phyloP scores from a whole-genome alignment of 2,113 vertebrate genomes.

The Paracanthobrama guichenoti region DNA sequence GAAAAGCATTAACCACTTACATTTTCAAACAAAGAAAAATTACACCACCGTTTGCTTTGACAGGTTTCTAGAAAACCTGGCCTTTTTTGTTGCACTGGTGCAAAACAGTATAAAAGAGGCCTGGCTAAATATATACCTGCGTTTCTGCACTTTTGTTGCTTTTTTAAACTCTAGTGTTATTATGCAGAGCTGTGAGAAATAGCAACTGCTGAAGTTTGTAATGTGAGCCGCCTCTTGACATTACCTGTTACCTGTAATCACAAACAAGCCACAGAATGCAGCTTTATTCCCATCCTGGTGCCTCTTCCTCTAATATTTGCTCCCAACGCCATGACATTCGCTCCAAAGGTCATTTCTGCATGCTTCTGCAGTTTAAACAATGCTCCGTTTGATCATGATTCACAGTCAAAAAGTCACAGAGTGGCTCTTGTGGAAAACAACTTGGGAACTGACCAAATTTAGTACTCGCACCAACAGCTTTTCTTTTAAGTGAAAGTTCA shows the following conservation, averaged over 20 bases:
- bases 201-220: slow-evolving; percentile 34
- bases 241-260: slow-evolving; percentile 47
- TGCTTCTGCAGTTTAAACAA: slow-evolving; percentile 47
- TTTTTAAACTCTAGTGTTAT: not conserved
- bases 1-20: slow-evolving; percentile 37
- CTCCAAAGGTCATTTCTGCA: slow-evolving; percentile 53
- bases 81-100: not conserved
- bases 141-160: not conserved
- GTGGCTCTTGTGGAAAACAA: not conserved
- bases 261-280: slow-evolving; percentile 33
- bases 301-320: slow-evolving; percentile 15
- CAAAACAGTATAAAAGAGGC: not conserved
- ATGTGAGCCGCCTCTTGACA: slow-evolving; percentile 33
- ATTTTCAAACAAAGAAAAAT: slow-evolving; percentile 47
- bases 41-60: slow-evolving; percentile 29
- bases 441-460: not conserved
- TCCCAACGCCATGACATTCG: slow-evolving; percentile 37
- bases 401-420: slow-evolving; percentile 35
- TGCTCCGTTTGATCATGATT: slow-evolving; percentile 47
- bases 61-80: not conserved
- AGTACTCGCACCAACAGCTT: slow-evolving; percentile 28
- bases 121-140: not conserved
- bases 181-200: slow-evolving; percentile 6
- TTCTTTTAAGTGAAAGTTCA: slow-evolving; percentile 26
- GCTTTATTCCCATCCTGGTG: slow-evolving; percentile 41